Percentiles rank a stretch among this genome's conserved stretches.
Conservation (phyloP, 2,797 vertebrate species). For the Petrocephalus sullivani region DNA sequence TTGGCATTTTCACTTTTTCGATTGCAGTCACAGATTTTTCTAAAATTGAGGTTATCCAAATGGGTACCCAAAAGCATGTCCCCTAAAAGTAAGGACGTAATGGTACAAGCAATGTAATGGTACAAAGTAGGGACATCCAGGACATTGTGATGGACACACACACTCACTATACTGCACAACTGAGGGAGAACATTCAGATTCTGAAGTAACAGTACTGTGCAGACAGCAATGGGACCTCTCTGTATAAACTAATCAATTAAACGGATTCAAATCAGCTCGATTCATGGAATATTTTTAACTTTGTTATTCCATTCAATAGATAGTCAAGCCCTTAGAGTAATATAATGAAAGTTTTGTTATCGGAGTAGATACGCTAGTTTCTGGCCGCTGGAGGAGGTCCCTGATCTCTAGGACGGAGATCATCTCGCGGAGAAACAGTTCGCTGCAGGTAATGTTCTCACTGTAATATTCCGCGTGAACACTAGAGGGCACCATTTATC, state of each 20-base stretch:
- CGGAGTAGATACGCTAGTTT: background rate
- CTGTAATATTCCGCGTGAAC: background rate
- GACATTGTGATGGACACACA: background rate
- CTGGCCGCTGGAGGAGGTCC: background rate
- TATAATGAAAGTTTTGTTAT: background rate
- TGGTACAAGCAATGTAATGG: too few relatives aligned
- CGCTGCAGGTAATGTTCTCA: background rate
- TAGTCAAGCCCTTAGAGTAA: background rate
- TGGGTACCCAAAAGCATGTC: background rate
- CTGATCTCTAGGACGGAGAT: background rate
- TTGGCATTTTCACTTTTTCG: background rate
- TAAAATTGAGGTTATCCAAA: too few relatives aligned
- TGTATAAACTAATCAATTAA: background rate
- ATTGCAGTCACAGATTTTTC: background rate
- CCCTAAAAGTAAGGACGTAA: background rate
- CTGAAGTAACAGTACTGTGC: background rate
- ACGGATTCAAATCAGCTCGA: background rate
- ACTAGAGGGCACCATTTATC: slow-evolving; percentile 5
- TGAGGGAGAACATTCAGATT: background rate
- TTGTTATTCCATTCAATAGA: background rate
- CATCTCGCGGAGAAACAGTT: background rate
- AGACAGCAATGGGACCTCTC: background rate
- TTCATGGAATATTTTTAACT: background rate
- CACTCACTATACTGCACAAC: background rate
- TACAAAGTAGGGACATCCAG: background rate